Base-by-base conservation (phyloP, 2,113 vertebrate genomes). In the Triplophysa dalaica region DNA sequence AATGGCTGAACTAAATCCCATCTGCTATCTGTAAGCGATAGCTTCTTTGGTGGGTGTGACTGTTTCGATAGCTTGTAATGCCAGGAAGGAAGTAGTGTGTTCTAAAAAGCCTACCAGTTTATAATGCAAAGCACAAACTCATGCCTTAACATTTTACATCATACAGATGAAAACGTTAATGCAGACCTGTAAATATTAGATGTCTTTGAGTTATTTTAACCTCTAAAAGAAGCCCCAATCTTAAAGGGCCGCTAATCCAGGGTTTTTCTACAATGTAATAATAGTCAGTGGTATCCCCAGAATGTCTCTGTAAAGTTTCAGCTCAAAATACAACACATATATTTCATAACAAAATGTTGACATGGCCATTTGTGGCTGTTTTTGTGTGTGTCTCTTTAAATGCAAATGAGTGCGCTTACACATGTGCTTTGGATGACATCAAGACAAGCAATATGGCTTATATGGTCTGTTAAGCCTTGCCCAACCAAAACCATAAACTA, bases 121-220 rank as follows among this genome's bases (percentile, higher is more conserved):
- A 6, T 13, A 70, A 56, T 19, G 50, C n/a, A 4, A 12, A 52
- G 61, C 54, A 73, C 26, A 66, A 75, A 75, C 29, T 29, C 9
- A 26, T n/a, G 66, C 65, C 65, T 21, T 21, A 38, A 61, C 61
- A 72, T 33, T 62, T 60, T 56, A 48, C 54, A 82, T 65, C 29
- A 68, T 77, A 58, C 9, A 52, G 48, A 70, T 21, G 8, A 50
- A 45, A 60, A 73, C 26, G 38, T 58, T 43, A 76, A 43, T 83
- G 81, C 72, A 75, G 69, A 66, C 58, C 16, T 54, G 14, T 16
- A 17, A 22, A 22, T 81, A 86, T 82, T 83, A 86, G 77, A 29
- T 24, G 29, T 29, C 29, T 29, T 79, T 67, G 72, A 38, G 62
- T 72, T 72, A 22, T 77, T 60, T 70, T 24, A 63, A 22, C 74